Conservation (phyloP, 2,888 invertebrate species). For the Ophraella communa region DNA sequence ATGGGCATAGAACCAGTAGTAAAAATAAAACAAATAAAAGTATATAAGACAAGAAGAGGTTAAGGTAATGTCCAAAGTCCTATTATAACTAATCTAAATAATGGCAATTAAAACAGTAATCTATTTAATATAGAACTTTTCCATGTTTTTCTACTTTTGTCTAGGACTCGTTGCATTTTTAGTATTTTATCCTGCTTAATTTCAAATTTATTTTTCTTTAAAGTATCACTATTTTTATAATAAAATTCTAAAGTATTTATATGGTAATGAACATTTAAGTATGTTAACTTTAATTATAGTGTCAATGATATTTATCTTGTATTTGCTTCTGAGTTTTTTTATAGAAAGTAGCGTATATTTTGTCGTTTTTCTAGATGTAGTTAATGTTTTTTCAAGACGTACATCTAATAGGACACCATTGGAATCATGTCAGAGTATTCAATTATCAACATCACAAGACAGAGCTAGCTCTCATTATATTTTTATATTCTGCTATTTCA, state of each 20-base stretch:
- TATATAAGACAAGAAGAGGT: too few relatives aligned
- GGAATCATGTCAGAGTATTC: not conserved
- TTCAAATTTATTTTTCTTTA: slow-evolving; percentile 35
- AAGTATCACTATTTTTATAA: slow-evolving; percentile 51
- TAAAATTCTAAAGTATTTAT: slow-evolving; percentile 33
- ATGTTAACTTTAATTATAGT: slow-evolving; percentile 2
- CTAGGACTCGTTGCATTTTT: slow-evolving; percentile 24
- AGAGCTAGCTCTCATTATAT: too few relatives aligned
- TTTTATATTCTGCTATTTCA: too few relatives aligned
- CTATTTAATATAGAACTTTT: not conserved
- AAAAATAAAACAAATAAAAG: too few relatives aligned
- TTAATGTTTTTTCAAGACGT: slow-evolving; percentile 3
- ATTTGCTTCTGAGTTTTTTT: slow-evolving; percentile 28
- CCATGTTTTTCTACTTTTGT: not conserved
- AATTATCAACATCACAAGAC: too few relatives aligned
- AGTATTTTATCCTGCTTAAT: slow-evolving; percentile 38
- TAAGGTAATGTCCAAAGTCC: too few relatives aligned
- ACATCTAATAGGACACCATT: not conserved
- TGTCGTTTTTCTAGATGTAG: slow-evolving; percentile 6
- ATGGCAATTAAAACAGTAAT: too few relatives aligned
- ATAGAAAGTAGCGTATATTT: slow-evolving; percentile 6
- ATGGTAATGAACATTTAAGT: slow-evolving; percentile 15
- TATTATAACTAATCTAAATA: too few relatives aligned
- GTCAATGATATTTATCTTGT: slow-evolving; percentile 27
- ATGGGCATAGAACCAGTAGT: too few relatives aligned